Conservation (phyloP, 1,140 invertebrate species). For the Procambarus virginalis region DNA sequence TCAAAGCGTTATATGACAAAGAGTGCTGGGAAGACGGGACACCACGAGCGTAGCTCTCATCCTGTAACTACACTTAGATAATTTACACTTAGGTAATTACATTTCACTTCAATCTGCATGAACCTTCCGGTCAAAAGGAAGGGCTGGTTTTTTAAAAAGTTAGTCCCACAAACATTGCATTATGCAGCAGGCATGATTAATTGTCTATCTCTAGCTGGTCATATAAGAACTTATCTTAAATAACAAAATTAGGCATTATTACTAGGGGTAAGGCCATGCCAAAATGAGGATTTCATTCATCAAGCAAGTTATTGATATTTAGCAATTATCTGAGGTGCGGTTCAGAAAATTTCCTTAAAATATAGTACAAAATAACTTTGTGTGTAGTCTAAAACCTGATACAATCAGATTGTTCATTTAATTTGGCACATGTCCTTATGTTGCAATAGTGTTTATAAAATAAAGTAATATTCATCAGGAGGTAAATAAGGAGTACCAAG, state of each 20-base stretch:
- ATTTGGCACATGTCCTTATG: background rate
- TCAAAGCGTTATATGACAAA: too few relatives aligned
- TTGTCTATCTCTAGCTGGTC: too few relatives aligned
- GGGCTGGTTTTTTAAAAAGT: too few relatives aligned
- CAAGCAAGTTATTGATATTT: background rate
- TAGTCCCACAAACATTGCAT: too few relatives aligned
- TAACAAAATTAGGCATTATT: background rate
- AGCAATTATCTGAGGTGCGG: background rate
- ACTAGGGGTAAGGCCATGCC: background rate
- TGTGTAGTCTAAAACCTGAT: background rate
- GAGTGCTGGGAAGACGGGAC: too few relatives aligned
- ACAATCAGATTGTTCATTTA: background rate
- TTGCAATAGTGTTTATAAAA: background rate
- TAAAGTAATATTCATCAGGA: background rate
- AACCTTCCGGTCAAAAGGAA: too few relatives aligned
- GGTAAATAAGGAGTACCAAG: background rate
- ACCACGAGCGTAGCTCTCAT: too few relatives aligned
- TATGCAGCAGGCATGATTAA: too few relatives aligned
- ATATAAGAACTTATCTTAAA: too few relatives aligned
- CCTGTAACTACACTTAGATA: too few relatives aligned
- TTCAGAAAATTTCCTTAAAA: background rate
- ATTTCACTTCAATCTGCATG: too few relatives aligned
- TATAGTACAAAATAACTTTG: background rate
- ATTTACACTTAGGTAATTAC: too few relatives aligned
- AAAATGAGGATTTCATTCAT: conserved; percentile 4